Evolutionary conservation across 1,140 invertebrate species (phyloP).

Genomic region (Achatina immaculata): DNA sequence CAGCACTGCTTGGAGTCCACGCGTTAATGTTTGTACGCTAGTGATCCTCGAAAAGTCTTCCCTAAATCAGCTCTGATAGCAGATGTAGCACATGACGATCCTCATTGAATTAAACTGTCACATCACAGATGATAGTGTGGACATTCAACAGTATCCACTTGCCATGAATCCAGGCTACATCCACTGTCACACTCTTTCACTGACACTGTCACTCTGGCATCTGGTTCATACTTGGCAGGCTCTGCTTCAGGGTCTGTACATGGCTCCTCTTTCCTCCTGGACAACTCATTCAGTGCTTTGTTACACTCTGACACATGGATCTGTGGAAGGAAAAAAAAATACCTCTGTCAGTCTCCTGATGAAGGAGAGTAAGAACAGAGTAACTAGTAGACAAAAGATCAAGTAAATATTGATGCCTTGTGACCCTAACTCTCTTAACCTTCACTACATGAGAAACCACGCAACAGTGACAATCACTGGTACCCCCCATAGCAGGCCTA

Average conservation of each 20-base stretch:
- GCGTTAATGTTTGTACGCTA: no score
- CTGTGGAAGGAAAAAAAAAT: slow-evolving; percentile 44
- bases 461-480: no score
- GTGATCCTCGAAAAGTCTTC: no score
- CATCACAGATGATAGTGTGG: slow-evolving; percentile 11
- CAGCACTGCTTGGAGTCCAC: no score
- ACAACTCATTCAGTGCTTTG: slow-evolving; percentile 47
- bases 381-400: no score
- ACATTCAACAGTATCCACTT: neutral
- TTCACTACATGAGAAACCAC: no score
- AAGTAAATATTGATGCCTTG: no score
- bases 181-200: neutral
- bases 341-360: no score
- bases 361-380: no score
- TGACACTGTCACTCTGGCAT: neutral
- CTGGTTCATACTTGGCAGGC: slow-evolving; percentile 46
- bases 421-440: no score
- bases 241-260: slow-evolving; percentile 42
- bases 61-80: neutral
- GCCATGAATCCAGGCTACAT: neutral
- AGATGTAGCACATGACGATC: neutral
- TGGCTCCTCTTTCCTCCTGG: slow-evolving; percentile 36
- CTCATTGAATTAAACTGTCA: neutral
- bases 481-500: no score
- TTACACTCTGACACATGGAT: slow-evolving; percentile 49